phyloP scores from a whole-genome alignment of 2,113 vertebrate species.

The Hemichromis elongatus region DNA sequence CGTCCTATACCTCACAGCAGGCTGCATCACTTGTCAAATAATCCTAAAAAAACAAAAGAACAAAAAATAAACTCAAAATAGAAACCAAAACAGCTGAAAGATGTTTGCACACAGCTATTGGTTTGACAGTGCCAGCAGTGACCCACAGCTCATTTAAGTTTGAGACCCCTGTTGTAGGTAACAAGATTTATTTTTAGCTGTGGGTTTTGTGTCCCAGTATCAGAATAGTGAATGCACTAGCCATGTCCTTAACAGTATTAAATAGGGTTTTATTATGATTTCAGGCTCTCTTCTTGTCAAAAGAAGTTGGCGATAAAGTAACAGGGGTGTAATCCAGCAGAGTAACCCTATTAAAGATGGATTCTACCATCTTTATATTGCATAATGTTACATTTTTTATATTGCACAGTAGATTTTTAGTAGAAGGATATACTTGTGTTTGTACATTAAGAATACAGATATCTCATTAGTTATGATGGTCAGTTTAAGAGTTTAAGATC shows the following conservation, averaged over 20 bases:
- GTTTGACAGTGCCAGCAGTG: neutral
- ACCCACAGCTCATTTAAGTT: too few species aligned
- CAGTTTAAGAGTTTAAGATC: neutral
- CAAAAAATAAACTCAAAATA: too few species aligned
- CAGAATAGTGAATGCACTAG: neutral
- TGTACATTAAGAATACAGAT: neutral
- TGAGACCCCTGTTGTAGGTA: too few species aligned
- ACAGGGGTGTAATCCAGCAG: neutral
- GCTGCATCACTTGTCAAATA: neutral
- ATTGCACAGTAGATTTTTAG: neutral
- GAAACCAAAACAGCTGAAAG: neutral
- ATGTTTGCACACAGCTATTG: neutral
- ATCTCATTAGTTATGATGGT: neutral
- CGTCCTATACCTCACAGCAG: neutral
- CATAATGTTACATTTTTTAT: neutral
- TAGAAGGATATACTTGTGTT: neutral
- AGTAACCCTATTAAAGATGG: neutral
- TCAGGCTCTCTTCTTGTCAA: neutral
- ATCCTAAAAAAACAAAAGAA: too few species aligned
- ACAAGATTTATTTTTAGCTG: neutral
- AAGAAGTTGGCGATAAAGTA: neutral
- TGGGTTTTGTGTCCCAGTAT: neutral
- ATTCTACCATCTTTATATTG: neutral
- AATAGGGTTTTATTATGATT: neutral
- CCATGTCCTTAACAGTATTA: neutral